Base-by-base conservation (phyloP, 2,888 invertebrate species). In the Caenorhabditis auriculariae region DNA sequence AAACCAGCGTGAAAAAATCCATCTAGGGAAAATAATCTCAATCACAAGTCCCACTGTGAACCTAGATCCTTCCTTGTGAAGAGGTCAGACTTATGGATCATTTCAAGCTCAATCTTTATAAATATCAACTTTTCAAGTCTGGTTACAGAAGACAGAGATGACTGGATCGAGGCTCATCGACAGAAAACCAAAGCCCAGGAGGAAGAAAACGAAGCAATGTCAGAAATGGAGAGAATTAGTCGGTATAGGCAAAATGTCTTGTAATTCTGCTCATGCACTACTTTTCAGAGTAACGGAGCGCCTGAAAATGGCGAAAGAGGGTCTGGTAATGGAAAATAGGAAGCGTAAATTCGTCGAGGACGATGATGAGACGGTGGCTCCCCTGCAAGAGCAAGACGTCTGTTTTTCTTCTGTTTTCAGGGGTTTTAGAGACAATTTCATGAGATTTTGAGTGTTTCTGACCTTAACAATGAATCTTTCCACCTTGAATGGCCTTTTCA, bases 121-220 rank as follows among this genome's bases (percentile, higher is more conserved):
- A n/a, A n/a, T n/a, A n/a, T n/a, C n/a, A n/a, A n/a, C n/a, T n/a
- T n/a, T n/a, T n/a, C n/a, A n/a, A n/a, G n/a, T n/a, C n/a, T n/a
- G n/a, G n/a, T n/a, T n/a, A n/a, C n/a, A n/a, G n/a, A n/a, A n/a
- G n/a, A n/a, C n/a, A n/a, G n/a, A n/a, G 81, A 78, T 28, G 60
- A 64, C 46, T 66, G 66, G 66, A 47, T 66, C 24, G 28, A 35
- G 28, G 58, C 62, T 1, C 47, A 63, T 23, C 43, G 48, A 28
- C 50, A 60, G 41, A 59, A 61, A 50, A n/a, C 43, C 24, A 47
- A 46, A 12, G 46, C 54, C 24, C 42, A 49, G 37, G 47, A 47
- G 17, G 53, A 50, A 19, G 54, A 60, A 24, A 53, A 58, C 15
- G 61, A 60, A 15, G 53, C 60, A 4, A 35, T 49, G 3, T 60